Evolutionary conservation across 2,113 vertebrate genomes (phyloP), one percentile per base, ranked within the genome.

Genomic region (Xiphophorus hellerii): DNA sequence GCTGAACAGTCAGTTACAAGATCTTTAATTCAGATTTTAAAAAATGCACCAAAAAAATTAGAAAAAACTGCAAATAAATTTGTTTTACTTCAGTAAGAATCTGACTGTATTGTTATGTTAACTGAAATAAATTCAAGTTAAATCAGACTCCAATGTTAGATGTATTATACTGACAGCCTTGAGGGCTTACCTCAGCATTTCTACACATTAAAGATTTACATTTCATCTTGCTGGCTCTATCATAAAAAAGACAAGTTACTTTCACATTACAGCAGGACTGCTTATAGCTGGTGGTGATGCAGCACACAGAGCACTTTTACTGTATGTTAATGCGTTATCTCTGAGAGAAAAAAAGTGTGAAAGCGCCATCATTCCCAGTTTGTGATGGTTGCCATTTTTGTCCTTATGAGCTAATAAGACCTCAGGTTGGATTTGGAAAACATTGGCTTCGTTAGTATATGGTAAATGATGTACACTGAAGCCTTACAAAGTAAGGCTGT

Each of bases 131-230:
- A 22, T 54, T 6, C 51, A 54, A 54, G 22, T 7, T 25, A 54
- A 54, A 71, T 74, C 14, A 78, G 35, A 72, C 73, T 64, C 67
- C 61, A 63, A 37, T 33, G 77, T 80, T 67, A 10, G 37, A 69
- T 54, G 62, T 63, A 65, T 70, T 78, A 63, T 83, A 74, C 66
- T 83, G 73, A 82, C 60, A 73, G 69, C 69, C 51, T 58, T 64
- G 13, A 71, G 74, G 67, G 73, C 28, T 86, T 74, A 82, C 76
- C 48, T 76, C 68, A 84, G 65, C 12, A 70, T 69, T 85, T 75
- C 81, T 77, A 60, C 76, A 76, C 75, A 74, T 88, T 82, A 77
- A 72, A 82, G 84, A 88, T 90, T 83, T 85, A 77, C 58, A 82
- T 68, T 31, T 74, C 62, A 80, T 86, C 83, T 82, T 84, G 29